Evolutionary conservation across 1,140 invertebrate species (phyloP).

Genomic region (Dendroctonus ponderosae): DNA sequence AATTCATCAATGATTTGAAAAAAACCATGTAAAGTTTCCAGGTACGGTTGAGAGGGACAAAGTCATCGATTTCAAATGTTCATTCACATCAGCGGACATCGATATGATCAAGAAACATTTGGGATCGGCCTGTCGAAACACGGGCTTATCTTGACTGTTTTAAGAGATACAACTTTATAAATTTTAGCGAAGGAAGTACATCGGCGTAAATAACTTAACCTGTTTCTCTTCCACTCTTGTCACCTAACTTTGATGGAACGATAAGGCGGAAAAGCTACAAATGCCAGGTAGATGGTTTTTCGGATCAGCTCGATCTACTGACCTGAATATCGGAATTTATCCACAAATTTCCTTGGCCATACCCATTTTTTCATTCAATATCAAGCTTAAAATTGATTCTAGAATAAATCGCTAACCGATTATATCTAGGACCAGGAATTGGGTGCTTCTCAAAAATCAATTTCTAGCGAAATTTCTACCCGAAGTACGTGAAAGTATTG

Average conservation of each 20-base stretch:
- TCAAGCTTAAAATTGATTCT: too few species aligned
- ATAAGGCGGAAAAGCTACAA: constrained; percentile 13
- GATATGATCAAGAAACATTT: constrained; percentile 27
- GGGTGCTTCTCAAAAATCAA: too few species aligned
- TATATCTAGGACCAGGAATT: too few species aligned
- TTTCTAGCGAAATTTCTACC: too few species aligned
- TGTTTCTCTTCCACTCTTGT: constrained; percentile 18
- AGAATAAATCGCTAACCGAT: too few species aligned
- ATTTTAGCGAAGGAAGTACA: constrained; percentile 25
- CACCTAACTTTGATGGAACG: constrained; percentile 18
- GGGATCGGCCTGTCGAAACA: constrained; percentile 27
- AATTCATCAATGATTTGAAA: too few species aligned
- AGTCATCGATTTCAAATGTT: constrained; percentile 22
- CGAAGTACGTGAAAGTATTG: too few species aligned
- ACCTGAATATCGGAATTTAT: too few species aligned
- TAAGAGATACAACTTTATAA: constrained; percentile 28
- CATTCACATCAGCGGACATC: constrained; percentile 22
- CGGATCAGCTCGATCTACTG: too few species aligned
- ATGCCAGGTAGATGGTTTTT: constrained; percentile 8
- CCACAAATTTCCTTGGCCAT: too few species aligned
- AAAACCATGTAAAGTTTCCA: too few species aligned
- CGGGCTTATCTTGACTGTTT: constrained; percentile 24
- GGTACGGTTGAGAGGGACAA: not conserved
- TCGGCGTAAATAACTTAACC: constrained; percentile 17
- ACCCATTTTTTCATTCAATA: too few species aligned